These are phyloP conservation scores for Haliclona indistincta DNA, from an alignment of 37 sponge, comb jelly and placozoan species.

Conservation along the genomic window DNA sequence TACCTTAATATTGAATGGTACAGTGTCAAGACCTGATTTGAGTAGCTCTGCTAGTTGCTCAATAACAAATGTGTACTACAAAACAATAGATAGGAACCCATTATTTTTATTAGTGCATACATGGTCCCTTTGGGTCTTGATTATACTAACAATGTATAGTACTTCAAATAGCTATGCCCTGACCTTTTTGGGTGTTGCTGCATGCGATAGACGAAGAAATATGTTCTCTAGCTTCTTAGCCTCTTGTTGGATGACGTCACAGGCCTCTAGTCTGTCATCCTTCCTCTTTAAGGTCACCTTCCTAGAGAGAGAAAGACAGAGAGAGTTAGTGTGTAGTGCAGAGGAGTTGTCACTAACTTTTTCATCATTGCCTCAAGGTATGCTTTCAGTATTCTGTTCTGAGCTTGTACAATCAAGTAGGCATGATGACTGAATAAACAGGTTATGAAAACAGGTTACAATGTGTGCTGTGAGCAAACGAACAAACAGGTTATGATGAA, in stretches of 20 bases:
- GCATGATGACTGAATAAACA: conserved; percentile 46
- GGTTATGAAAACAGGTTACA: too few species aligned
- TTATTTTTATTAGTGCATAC: too few species aligned
- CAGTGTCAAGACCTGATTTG: background rate
- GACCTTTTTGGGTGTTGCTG: conserved; percentile 50
- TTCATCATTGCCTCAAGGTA: conserved; percentile 69
- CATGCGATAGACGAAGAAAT: conserved; percentile 61
- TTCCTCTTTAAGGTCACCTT: conserved; percentile 70
- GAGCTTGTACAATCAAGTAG: conserved; percentile 58
- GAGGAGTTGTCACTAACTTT: conserved; percentile 36
- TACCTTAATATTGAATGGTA: background rate
- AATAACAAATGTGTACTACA: conserved; percentile 37
- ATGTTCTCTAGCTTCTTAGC: conserved; percentile 33
- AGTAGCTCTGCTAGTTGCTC: conserved; percentile 33
- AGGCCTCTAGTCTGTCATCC: conserved; percentile 52
- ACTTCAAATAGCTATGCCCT: background rate
- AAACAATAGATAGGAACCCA: background rate
- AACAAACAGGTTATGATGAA: too few species aligned
- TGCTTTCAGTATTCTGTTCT: conserved; percentile 48
- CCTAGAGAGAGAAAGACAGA: conserved; percentile 13
- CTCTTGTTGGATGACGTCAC: conserved; percentile 42
- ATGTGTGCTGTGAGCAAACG: too few species aligned
- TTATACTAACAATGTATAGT: too few species aligned
- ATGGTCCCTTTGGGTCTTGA: too few species aligned
- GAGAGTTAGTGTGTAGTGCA: background rate